phyloP scores from a whole-genome alignment of 2,797 vertebrate species.

The Huso huso region DNA sequence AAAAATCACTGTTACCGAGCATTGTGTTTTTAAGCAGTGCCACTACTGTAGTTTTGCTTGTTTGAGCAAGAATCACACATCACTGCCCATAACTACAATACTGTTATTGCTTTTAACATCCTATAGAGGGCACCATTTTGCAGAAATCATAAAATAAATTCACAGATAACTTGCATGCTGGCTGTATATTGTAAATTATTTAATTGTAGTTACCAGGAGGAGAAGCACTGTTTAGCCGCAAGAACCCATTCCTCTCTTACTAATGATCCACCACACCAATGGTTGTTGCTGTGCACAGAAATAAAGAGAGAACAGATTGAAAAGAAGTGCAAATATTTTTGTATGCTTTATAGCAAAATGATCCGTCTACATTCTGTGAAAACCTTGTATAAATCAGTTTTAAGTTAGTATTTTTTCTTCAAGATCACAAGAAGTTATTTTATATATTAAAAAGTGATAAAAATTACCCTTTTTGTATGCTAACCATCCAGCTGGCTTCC shows the following conservation, averaged over 20 bases:
- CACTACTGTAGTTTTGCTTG: no score
- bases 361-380: neutral
- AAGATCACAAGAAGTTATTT: no score
- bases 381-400: neutral
- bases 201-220: conserved; percentile 60
- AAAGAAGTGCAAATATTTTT: conserved; percentile 9
- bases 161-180: neutral
- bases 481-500: conserved; percentile 93
- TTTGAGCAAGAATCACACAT: no score
- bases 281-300: conserved; percentile 61
- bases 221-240: conserved; percentile 90
- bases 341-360: conserved; percentile 10
- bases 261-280: conserved; percentile 91
- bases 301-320: conserved; percentile 6
- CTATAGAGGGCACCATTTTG: neutral
- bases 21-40: no score
- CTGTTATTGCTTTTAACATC: neutral
- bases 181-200: no score
- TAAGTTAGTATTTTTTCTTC: no score
- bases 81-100: neutral
- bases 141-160: conserved; percentile 6
- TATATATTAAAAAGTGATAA: neutral
- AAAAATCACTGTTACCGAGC: no score
- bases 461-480: conserved; percentile 74
- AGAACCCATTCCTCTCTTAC: conserved; percentile 93